A percentile compares a stretch with the other conserved stretches of the same genome.
Evolutionary conservation across 2,797 vertebrate genomes (phyloP).

Genomic region (Semotilus atromaculatus): DNA sequence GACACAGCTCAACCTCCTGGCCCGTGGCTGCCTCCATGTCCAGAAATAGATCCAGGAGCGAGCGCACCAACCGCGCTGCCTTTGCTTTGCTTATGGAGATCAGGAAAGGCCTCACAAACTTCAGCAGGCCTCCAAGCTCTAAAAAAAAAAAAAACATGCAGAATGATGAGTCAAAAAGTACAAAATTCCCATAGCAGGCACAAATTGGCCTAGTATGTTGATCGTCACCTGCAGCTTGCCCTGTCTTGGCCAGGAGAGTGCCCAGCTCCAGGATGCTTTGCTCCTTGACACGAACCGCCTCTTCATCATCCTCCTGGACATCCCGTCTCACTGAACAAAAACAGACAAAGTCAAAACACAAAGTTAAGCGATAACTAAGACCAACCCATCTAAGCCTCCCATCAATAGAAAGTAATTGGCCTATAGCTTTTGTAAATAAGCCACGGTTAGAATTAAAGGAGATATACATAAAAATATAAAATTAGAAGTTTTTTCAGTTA

Average conservation of each 20-base stretch:
- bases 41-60: slow-evolving; percentile 94
- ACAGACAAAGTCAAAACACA: not conserved
- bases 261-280: slow-evolving; percentile 98
- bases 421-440: not conserved
- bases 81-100: slow-evolving; percentile 99
- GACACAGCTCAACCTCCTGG: slow-evolving; percentile 96
- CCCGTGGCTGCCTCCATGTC: slow-evolving; percentile 99
- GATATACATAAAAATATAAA: no score
- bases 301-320: slow-evolving; percentile 96
- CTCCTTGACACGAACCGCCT: slow-evolving; percentile 96
- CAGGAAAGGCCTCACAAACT: slow-evolving; percentile 95
- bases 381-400: not conserved
- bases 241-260: slow-evolving; percentile 93
- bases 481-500: no score
- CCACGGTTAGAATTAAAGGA: not conserved
- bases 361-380: not conserved
- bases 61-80: slow-evolving; percentile 93
- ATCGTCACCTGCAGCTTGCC: slow-evolving; percentile 91
- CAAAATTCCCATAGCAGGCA: not conserved
- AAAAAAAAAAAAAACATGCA: not conserved
- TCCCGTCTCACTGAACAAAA: slow-evolving; percentile 90
- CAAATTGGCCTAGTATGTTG: not conserved
- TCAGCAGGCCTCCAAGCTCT: slow-evolving; percentile 97
- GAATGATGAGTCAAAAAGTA: not conserved
- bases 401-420: not conserved